Conservation (phyloP, 2,888 invertebrate species). For the Archips crataeganus region DNA sequence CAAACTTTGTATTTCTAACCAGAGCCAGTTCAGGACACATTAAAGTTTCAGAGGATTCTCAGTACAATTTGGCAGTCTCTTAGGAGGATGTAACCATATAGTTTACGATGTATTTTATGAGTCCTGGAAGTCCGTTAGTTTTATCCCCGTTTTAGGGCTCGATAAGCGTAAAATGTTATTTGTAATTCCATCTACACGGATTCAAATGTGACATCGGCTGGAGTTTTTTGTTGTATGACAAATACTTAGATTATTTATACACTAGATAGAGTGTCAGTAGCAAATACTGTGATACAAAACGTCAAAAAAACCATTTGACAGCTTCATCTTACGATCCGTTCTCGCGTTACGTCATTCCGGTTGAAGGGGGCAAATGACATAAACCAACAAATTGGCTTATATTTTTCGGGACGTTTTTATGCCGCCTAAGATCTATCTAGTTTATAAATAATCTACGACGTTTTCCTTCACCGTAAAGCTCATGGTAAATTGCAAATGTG, state of each 20-base stretch:
- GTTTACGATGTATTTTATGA: constrained; percentile 12
- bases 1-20: constrained; percentile 1
- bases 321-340: too few relatives aligned
- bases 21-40: neutral
- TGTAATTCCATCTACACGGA: neutral
- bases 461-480: too few relatives aligned
- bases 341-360: too few relatives aligned
- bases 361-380: too few relatives aligned
- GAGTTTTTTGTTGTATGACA: neutral
- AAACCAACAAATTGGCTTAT: too few relatives aligned
- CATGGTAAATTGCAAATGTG: too few relatives aligned
- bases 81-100: neutral
- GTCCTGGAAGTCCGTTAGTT: constrained; percentile 5
- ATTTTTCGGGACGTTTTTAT: too few relatives aligned
- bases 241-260: neutral
- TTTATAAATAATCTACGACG: too few relatives aligned
- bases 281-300: too few relatives aligned
- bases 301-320: too few relatives aligned
- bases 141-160: constrained; percentile 7
- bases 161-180: constrained; percentile 10
- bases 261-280: too few relatives aligned
- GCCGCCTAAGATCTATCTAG: too few relatives aligned
- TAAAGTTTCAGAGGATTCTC: constrained; percentile 2
- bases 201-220: neutral
- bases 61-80: constrained; percentile 18